Evolutionary conservation across 2,797 vertebrate species (phyloP).

Genomic region (Uromys caudimaculatus): DNA sequence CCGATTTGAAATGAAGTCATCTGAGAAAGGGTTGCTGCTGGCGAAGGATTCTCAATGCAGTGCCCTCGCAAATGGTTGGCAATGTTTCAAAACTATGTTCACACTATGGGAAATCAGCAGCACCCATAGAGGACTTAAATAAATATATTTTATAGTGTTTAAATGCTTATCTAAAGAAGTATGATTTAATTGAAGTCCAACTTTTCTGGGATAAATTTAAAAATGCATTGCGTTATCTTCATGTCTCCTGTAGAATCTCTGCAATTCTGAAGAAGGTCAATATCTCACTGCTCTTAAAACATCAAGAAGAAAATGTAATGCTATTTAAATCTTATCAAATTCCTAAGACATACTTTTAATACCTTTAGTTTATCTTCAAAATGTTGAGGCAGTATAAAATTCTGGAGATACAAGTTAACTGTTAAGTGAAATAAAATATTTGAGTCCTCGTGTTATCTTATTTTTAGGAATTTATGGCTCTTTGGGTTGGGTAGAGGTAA

Average conservation of each 20-base stretch:
- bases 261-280: background rate
- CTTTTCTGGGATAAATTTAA: conserved; percentile 7
- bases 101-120: conserved; percentile 47
- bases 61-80: conserved; percentile 43
- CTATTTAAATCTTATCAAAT: background rate
- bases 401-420: conserved; percentile 37
- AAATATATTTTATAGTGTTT: conserved; percentile 28
- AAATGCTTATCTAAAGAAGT: conserved; percentile 38
- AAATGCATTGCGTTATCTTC: background rate
- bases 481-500: background rate
- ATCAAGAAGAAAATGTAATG: conserved; percentile 33
- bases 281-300: conserved; percentile 14
- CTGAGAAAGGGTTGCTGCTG: background rate
- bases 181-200: conserved; percentile 43
- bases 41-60: background rate
- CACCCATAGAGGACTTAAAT: conserved; percentile 11
- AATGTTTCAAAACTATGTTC: conserved; percentile 21
- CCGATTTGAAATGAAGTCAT: conserved; percentile 56
- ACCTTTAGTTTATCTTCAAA: conserved; percentile 35
- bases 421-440: background rate
- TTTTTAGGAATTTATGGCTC: conserved; percentile 24
- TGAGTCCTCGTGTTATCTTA: conserved; percentile 23
- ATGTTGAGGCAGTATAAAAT: conserved; percentile 11
- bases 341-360: conserved; percentile 52
- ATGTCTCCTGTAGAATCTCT: background rate